Evolutionary conservation across 2,888 invertebrate species (phyloP).

Genomic region (Acrocyrtus sp.): DNA sequence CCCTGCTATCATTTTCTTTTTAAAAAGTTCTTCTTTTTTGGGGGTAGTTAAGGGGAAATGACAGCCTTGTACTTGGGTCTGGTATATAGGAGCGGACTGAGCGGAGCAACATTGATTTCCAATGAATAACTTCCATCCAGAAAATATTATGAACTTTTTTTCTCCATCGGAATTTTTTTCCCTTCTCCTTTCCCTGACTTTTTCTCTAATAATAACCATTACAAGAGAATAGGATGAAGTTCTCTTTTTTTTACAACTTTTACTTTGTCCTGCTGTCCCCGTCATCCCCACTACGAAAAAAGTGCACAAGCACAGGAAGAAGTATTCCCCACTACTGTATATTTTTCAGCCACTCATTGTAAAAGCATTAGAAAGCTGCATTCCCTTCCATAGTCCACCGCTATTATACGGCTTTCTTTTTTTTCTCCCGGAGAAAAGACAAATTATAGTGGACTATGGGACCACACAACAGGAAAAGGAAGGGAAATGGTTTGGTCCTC

Average conservation of each 20-base stretch:
- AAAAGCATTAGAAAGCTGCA: not conserved
- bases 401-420: no score
- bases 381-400: no score
- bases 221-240: not conserved
- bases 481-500: conserved; percentile 33
- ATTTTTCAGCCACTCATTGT: not conserved
- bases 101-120: conserved; percentile 49
- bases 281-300: not conserved
- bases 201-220: not conserved
- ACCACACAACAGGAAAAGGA: conserved; percentile 4
- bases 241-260: conserved; percentile 30
- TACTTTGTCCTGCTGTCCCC: conserved; percentile 7
- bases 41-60: not conserved
- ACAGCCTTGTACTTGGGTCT: no score
- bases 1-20: no score
- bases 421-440: conserved; percentile 1
- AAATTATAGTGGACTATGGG: not conserved
- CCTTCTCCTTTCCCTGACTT: not conserved
- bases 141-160: conserved; percentile 6
- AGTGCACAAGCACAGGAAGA: not conserved
- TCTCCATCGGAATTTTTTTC: not conserved
- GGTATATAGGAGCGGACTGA: no score
- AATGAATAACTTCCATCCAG: conserved; percentile 25
- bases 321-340: not conserved
- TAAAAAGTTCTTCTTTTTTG: no score